Conservation (phyloP, 2,113 vertebrate species). For the Spilogale gracilis region DNA sequence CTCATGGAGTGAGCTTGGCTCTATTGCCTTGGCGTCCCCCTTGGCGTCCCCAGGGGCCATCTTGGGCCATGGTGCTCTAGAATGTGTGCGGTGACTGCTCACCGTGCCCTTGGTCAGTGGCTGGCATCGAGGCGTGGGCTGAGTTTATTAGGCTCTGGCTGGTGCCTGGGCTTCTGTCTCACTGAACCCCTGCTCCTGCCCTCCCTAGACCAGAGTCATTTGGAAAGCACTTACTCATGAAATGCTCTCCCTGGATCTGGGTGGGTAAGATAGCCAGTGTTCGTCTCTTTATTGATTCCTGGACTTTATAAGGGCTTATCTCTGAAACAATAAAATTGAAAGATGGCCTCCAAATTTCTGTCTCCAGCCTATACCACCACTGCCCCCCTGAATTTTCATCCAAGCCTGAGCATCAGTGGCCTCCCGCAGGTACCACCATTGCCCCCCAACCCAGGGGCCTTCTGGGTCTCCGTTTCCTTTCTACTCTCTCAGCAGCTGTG, state of each 20-base stretch:
- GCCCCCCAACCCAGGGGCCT: neutral
- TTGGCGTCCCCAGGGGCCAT: neutral
- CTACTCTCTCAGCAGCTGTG: neutral
- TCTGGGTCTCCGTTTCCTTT: neutral
- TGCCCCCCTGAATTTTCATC: neutral
- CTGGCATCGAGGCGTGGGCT: neutral
- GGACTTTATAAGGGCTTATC: neutral
- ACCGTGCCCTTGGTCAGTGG: rapidly evolving
- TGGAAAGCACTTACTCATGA: neutral
- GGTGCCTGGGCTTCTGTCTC: neutral
- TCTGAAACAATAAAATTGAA: neutral
- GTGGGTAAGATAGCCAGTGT: neutral
- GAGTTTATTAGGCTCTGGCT: neutral
- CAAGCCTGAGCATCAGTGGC: rapidly evolving
- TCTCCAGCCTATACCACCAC: neutral
- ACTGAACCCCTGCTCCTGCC: rapidly evolving
- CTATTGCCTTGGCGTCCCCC: neutral
- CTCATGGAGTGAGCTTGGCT: rapidly evolving
- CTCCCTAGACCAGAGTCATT: neutral
- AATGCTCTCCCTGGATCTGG: neutral
- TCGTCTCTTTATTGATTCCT: neutral
- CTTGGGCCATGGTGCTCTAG: too few relatives aligned
- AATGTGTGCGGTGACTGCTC: neutral
- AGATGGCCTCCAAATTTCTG: neutral
- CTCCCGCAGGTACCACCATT: too few relatives aligned